Percentiles rank a stretch among this genome's conserved stretches.
phyloP scores from a whole-genome alignment of 2,797 vertebrate genomes.

The Gymnopithys bicolor region DNA sequence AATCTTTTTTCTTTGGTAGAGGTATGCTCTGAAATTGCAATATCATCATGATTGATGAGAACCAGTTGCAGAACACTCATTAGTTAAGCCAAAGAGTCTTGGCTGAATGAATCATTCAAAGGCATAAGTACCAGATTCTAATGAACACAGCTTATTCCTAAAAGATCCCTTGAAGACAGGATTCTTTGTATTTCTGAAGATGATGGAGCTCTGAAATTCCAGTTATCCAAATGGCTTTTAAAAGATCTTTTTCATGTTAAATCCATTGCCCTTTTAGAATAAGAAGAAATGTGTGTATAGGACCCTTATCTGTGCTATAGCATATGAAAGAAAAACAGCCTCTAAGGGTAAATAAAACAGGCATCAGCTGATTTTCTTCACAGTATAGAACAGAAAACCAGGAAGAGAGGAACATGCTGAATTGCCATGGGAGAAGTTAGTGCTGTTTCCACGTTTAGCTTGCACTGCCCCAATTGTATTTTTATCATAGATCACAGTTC shows the following conservation, averaged over 20 bases:
- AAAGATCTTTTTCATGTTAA: not conserved
- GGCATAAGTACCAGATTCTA: not conserved
- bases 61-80: not conserved
- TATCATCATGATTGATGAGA: not conserved
- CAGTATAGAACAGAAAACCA: not conserved
- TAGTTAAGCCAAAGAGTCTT: not conserved
- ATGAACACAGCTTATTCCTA: not conserved
- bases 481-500: not conserved
- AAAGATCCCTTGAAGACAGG: not conserved
- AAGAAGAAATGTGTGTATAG: accelerated
- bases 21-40: not conserved
- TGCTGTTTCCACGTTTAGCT: not conserved
- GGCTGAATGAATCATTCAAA: not conserved
- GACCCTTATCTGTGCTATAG: not conserved
- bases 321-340: not conserved
- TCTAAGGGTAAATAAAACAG: not conserved
- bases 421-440: not conserved
- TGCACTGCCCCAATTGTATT: not conserved
- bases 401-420: not conserved
- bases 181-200: not conserved
- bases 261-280: not conserved
- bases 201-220: not conserved
- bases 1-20: not conserved
- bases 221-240: not conserved
- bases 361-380: conserved; percentile 9